Evolutionary conservation across 92 coral and sea anemone species (phyloP), one percentile per base, ranked within the genome.

Genomic region (Epizoanthus illoricatus): DNA sequence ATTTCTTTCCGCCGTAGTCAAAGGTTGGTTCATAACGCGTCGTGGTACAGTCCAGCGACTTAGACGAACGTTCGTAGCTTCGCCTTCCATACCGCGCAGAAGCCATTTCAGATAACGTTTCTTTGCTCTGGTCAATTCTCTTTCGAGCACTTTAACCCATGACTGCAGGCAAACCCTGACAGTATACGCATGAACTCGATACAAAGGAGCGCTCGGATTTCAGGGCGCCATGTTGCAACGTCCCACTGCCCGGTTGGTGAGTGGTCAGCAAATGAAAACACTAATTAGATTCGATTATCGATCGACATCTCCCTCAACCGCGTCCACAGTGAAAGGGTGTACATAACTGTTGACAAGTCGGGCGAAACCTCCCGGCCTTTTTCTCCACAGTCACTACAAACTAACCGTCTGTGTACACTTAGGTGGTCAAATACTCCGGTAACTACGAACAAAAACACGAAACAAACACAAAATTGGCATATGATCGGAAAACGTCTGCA

Each of bases 71-170:
- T 11, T 78, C 82, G 70, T 78, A 78, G 16, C 58, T 23, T 41
- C 82, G 82, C 49, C 82, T 78, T 21, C 72, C 82, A 78, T 41
- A 78, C n/a, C 82, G 82, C n/a, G 82, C 71, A 62, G 82, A 52
- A 52, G 15, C 15, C 56, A 52, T 52, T 52, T 52, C 56, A 13
- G 15, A 0, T 52, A 52, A 20, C 62, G 45, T 63, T 45, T 78
- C 71, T 75, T 41, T 39, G 40, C 20, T 75, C 36, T 60, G 56
- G 56, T 52, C 52, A 45, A 45, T 45, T 45, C 16, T 52, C 56
- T 52, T 52, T 39, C 59, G 8, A 20, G 5, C 59, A 9, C 23
- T 43, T 42, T 78, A 78, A 24, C 71, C 71, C 81, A 76, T 62
- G 70, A 62, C 28, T 12, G 49, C 71, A 21, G 13, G 59, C 40